Conservation (phyloP, 2,113 vertebrate species). For the Pollachius pollachius region DNA sequence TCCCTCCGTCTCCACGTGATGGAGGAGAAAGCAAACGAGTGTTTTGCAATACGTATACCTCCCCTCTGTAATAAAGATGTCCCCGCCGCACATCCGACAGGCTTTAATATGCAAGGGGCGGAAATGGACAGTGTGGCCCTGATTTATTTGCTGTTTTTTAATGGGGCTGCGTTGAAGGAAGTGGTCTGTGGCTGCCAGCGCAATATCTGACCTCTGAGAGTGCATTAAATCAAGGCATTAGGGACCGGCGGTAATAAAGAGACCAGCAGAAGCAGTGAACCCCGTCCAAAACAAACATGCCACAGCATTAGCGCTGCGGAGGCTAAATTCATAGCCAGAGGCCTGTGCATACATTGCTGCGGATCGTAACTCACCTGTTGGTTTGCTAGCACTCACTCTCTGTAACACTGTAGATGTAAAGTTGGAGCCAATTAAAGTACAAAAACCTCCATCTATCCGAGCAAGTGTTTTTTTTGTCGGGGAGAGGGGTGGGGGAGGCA, state of each 20-base stretch:
- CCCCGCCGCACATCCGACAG: slow-evolving; percentile 41
- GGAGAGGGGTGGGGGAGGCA: no score
- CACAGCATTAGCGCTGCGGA: slow-evolving; percentile 25
- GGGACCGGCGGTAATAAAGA: slow-evolving; percentile 62
- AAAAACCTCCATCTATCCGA: no score
- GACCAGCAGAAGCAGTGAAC: slow-evolving; percentile 51
- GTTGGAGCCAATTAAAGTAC: no score
- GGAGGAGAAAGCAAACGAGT: slow-evolving; percentile 44
- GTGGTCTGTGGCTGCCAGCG: slow-evolving; percentile 61
- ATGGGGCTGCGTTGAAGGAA: slow-evolving; percentile 59
- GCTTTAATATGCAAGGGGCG: slow-evolving; percentile 52
- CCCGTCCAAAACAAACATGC: slow-evolving; percentile 55
- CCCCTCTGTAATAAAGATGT: slow-evolving; percentile 54
- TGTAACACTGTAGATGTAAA: no score
- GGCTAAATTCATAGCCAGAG: slow-evolving; percentile 38
- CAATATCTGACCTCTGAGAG: slow-evolving; percentile 69
- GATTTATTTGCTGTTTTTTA: slow-evolving; percentile 73
- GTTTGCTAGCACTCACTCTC: no score
- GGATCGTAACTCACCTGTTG: no score
- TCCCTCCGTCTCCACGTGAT: slow-evolving; percentile 8
- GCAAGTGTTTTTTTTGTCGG: no score
- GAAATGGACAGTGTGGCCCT: slow-evolving; percentile 43
- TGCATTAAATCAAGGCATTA: slow-evolving; percentile 72
- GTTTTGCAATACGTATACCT: slow-evolving; percentile 36
- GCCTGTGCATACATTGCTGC: slow-evolving; percentile 24